Evolutionary conservation across 1,140 invertebrate species (phyloP).

Genomic region (Drosophila truncata): DNA sequence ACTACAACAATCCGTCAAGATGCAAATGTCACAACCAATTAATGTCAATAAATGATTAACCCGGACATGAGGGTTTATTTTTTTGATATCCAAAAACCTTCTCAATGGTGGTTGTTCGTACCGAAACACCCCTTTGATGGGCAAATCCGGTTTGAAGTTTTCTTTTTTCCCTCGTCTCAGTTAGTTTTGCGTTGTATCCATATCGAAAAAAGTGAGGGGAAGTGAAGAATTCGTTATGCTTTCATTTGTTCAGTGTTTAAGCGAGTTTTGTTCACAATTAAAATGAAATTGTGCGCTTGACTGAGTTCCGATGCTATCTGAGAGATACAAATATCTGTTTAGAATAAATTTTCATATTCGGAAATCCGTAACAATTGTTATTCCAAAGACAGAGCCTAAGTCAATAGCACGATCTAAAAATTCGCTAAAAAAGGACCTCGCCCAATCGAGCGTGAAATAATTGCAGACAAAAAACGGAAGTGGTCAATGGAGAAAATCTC

Average conservation of each 20-base stretch:
- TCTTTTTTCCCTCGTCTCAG: constrained; percentile 12
- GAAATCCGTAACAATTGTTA: constrained; percentile 12
- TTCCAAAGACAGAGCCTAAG: constrained; percentile 14
- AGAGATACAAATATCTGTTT: neutral
- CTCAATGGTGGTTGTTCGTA: constrained; percentile 36
- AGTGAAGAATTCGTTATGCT: constrained; percentile 61
- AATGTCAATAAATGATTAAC: constrained; percentile 82
- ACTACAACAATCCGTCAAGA: constrained; percentile 80
- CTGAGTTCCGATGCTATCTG: constrained; percentile 27
- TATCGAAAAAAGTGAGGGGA: constrained; percentile 38
- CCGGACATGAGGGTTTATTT: constrained; percentile 19
- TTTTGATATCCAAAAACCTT: neutral
- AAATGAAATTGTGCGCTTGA: constrained; percentile 73
- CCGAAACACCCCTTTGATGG: constrained; percentile 44
- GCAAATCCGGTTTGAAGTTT: constrained; percentile 50
- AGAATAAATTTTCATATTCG: constrained; percentile 21
- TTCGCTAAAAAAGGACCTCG: constrained; percentile 26
- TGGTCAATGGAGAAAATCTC: constrained; percentile 65
- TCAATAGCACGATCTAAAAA: constrained; percentile 70
- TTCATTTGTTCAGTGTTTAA: constrained; percentile 81
- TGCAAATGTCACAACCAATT: constrained; percentile 85
- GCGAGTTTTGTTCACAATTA: constrained; percentile 80
- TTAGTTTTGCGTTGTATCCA: constrained; percentile 34
- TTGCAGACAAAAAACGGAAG: constrained; percentile 68
- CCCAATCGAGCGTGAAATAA: constrained; percentile 65